These are phyloP conservation scores for Ceratina japonica DNA, from an alignment of 1,140 invertebrate genomes.

Conservation along the genomic window DNA sequence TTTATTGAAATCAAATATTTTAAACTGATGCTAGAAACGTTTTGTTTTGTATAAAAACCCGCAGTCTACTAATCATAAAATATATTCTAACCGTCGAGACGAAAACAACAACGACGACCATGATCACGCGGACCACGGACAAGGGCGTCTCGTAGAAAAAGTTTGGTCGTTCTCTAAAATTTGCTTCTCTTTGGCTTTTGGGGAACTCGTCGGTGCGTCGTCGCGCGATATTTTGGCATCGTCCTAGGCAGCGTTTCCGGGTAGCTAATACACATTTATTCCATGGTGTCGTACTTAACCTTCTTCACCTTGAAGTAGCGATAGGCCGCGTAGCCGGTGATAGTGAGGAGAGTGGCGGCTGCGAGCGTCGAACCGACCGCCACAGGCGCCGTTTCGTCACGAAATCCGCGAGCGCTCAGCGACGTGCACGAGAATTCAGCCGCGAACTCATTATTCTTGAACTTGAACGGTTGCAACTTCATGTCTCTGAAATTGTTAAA, in stretches of 20 bases:
- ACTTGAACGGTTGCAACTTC: conserved; percentile 84
- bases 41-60: not conserved
- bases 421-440: conserved; percentile 80
- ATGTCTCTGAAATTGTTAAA: conserved; percentile 79
- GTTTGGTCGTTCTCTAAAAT: not conserved
- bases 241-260: conserved; percentile 35
- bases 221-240: conserved; percentile 41
- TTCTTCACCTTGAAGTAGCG: conserved; percentile 94
- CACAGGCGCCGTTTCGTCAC: conserved; percentile 92
- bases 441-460: conserved; percentile 83
- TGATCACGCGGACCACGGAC: not conserved
- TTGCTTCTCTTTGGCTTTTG: not conserved
- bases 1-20: too few relatives aligned
- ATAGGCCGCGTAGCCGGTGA: conserved; percentile 92
- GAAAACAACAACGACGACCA: not conserved
- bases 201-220: not conserved
- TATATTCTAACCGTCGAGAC: not conserved
- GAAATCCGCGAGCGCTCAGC: conserved; percentile 73
- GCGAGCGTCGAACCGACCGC: conserved; percentile 93
- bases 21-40: too few relatives aligned
- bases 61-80: not conserved
- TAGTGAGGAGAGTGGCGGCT: conserved; percentile 87
- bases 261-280: conserved; percentile 79
- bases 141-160: not conserved
- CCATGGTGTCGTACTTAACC: conserved; percentile 95